These are phyloP conservation scores for Phytoseiulus persimilis DNA, from an alignment of 2,888 invertebrate species.

Conservation along the genomic window DNA sequence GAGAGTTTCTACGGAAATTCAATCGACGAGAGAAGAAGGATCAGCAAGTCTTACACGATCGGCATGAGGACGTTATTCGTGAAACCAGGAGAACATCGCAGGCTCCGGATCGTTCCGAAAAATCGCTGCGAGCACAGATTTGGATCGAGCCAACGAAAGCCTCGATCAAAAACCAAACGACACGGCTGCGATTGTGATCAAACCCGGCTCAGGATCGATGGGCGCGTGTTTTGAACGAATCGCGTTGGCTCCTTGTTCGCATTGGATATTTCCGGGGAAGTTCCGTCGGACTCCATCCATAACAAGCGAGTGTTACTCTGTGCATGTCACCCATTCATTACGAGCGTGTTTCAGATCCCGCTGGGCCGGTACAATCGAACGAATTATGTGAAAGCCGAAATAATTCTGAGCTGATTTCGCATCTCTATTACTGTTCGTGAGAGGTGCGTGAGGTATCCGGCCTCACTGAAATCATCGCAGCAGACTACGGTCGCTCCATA, in stretches of 20 bases:
- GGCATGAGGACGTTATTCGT: too few relatives aligned
- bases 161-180: not conserved
- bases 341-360: not conserved
- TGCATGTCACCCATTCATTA: not conserved
- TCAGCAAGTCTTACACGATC: too few relatives aligned
- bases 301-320: not conserved
- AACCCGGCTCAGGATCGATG: not conserved
- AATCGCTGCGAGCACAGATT: too few relatives aligned
- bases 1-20: too few relatives aligned
- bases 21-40: too few relatives aligned
- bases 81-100: too few relatives aligned
- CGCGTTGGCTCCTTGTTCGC: not conserved
- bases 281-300: not conserved
- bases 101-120: too few relatives aligned
- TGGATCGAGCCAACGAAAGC: too few relatives aligned
- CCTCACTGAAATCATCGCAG: not conserved
- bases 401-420: not conserved
- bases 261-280: not conserved
- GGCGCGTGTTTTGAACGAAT: not conserved
- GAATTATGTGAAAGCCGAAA: not conserved
- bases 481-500: not conserved
- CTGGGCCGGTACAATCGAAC: not conserved
- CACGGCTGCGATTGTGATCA: not conserved
- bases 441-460: not conserved
- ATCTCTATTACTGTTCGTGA: not conserved